Evolutionary conservation across 2,888 invertebrate species (phyloP).

Genomic region (Pandemis cinnamomeana): DNA sequence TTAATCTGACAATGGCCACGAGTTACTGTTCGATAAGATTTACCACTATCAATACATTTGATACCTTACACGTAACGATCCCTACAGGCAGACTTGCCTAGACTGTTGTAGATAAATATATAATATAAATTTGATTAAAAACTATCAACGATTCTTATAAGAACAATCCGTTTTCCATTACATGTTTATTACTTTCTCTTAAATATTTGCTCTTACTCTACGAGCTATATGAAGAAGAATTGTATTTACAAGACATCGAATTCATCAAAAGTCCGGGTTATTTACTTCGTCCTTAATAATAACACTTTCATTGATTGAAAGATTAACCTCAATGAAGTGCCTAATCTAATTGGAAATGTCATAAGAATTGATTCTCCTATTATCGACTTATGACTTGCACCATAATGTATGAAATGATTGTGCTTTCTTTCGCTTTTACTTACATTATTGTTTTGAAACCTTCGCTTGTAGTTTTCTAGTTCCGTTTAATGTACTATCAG

Average conservation of each 20-base stretch:
- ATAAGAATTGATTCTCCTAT: conserved; percentile 2
- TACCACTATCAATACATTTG: conserved; percentile 27
- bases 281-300: conserved; percentile 17
- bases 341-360: conserved; percentile 37
- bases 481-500: neutral
- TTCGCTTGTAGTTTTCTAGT: neutral
- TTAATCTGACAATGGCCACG: conserved; percentile 24
- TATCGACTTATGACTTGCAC: neutral
- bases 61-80: conserved; percentile 16
- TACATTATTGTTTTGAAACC: neutral
- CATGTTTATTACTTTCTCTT: neutral
- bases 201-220: neutral
- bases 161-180: neutral
- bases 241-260: neutral
- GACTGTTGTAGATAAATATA: neutral
- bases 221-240: neutral
- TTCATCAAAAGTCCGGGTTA: neutral
- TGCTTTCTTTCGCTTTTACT: neutral
- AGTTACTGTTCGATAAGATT: conserved; percentile 35
- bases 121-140: neutral
- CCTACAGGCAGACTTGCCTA: neutral
- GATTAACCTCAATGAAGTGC: conserved; percentile 30
- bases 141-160: neutral
- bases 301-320: conserved; percentile 13
- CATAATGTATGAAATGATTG: neutral